phyloP scores from a whole-genome alignment of 2,888 invertebrate genomes.

The Laothoe populi region DNA sequence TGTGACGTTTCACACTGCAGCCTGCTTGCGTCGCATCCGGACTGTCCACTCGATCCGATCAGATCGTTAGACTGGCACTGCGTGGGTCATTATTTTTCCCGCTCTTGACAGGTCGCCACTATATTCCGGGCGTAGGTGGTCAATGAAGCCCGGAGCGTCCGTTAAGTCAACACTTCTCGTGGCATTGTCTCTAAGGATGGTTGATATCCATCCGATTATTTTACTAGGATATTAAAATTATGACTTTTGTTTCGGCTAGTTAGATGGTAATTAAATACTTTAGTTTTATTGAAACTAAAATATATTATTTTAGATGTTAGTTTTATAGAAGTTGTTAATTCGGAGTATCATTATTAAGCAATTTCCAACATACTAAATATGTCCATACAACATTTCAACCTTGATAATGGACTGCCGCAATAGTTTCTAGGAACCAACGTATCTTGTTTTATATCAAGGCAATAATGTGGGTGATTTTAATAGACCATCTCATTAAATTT shows the following conservation, averaged over 20 bases:
- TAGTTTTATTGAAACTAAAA: neutral
- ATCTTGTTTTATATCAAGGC: neutral
- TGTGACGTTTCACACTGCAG: conserved; percentile 14
- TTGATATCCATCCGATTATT: neutral
- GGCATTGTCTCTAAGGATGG: conserved; percentile 31
- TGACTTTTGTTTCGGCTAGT: neutral
- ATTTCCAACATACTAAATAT: too few species aligned
- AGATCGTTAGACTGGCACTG: conserved; percentile 51
- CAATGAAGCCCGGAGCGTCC: conserved; percentile 50
- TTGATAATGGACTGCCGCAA: too few species aligned
- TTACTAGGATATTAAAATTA: conserved; percentile 1
- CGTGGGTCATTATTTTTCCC: conserved; percentile 59
- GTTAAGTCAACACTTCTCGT: conserved; percentile 68
- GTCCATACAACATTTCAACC: neutral
- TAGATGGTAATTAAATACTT: neutral
- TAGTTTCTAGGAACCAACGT: neutral
- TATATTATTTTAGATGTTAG: neutral
- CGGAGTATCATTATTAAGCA: too few species aligned
- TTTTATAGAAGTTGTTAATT: neutral
- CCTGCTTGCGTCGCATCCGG: conserved; percentile 23
- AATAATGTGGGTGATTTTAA: neutral
- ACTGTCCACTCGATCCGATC: conserved; percentile 50
- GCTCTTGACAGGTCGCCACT: conserved; percentile 54
- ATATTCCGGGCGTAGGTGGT: conserved; percentile 69
- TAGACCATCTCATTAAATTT: neutral